phyloP scores from a whole-genome alignment of 2,888 invertebrate genomes.

The Cosmopolites sordidus region DNA sequence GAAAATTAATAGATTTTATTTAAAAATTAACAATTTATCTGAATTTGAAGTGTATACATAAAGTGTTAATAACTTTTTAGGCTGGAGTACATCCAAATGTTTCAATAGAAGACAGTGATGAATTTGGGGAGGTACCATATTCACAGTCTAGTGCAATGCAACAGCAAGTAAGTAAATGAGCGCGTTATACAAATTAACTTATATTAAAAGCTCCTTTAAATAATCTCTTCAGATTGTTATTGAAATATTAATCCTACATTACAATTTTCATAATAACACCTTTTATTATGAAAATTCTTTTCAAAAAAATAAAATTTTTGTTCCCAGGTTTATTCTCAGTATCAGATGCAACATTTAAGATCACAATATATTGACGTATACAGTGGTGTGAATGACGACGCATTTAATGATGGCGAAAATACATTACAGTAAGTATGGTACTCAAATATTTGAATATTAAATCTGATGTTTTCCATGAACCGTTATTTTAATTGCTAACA shows the following conservation, averaged over 20 bases:
- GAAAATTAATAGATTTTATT: conserved; percentile 5
- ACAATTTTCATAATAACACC: background rate
- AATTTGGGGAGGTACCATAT: conserved; percentile 53
- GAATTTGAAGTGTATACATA: background rate
- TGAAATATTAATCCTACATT: too few species aligned
- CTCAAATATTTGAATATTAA: too few species aligned
- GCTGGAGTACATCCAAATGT: conserved; percentile 47
- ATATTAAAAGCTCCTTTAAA: too few species aligned
- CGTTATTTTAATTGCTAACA: too few species aligned
- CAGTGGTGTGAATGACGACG: conserved; percentile 58
- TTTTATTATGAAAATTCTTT: background rate
- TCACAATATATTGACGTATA: conserved; percentile 59
- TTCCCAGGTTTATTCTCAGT: conserved; percentile 55
- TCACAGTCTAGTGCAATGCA: conserved; percentile 52
- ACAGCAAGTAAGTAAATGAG: conserved; percentile 46
- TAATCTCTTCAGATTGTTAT: too few species aligned
- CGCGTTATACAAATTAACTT: too few species aligned
- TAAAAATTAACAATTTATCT: too few species aligned
- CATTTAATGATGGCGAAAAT: conserved; percentile 59
- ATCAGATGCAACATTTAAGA: conserved; percentile 60
- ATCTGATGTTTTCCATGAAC: too few species aligned
- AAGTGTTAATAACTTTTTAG: conserved; percentile 29
- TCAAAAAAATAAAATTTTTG: too few species aligned
- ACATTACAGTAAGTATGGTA: conserved; percentile 50
- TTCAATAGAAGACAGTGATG: conserved; percentile 52